Percentiles rank a stretch among this genome's conserved stretches.
Conservation (phyloP, 2,113 vertebrate genomes). For the Malurus melanocephalus region DNA sequence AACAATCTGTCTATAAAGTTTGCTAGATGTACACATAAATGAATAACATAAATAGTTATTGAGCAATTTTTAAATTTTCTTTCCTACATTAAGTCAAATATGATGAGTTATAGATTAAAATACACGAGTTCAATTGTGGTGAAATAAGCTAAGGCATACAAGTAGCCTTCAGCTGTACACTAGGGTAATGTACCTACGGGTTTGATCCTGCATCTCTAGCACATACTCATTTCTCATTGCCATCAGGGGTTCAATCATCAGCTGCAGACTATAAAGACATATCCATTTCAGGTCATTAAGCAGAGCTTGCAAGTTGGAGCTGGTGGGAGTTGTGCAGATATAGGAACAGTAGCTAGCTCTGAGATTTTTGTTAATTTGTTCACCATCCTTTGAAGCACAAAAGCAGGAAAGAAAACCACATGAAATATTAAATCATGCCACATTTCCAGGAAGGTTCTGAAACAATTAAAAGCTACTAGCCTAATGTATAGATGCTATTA, state of each 20-base stretch:
- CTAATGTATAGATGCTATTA: neutral
- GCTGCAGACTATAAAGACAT: neutral
- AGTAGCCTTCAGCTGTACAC: neutral
- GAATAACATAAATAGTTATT: neutral
- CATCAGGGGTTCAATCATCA: neutral
- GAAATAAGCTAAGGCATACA: neutral
- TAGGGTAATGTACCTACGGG: neutral
- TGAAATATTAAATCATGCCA: conserved; percentile 12
- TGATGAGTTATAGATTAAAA: neutral
- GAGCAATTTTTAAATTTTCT: neutral
- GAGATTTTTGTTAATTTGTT: conserved; percentile 25
- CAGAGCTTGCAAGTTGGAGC: neutral
- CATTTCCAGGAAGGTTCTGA: neutral
- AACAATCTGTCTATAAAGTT: neutral
- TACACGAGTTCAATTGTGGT: neutral
- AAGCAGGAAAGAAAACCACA: neutral
- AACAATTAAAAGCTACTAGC: neutral
- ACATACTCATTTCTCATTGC: neutral
- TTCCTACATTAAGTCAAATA: neutral
- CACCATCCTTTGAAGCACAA: conserved; percentile 2
- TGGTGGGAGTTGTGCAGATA: neutral
- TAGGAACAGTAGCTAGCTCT: neutral
- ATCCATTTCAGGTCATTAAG: neutral
- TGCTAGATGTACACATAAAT: neutral
- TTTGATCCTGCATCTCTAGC: neutral